Base-by-base conservation (phyloP, 2,113 vertebrate genomes). In the Sinocyclocheilus anophthalmus region DNA sequence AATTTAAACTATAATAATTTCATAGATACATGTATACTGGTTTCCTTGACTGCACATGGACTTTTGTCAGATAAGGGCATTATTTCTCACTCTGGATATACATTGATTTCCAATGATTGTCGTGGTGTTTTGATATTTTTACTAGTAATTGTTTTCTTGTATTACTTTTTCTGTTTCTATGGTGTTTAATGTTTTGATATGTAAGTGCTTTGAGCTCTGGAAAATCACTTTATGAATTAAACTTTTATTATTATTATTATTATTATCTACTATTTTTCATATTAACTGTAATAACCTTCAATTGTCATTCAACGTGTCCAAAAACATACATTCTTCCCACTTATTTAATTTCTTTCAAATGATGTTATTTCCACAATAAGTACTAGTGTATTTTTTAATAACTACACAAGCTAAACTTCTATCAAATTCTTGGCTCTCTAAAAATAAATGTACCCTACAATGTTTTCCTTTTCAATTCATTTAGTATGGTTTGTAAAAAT, bases 381-480 rank as follows among this genome's bases (percentile, higher is more conserved):
- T 37, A 4, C 37, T 42, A 8, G 6, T 39, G 16, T 70, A 70
- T 65, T 26, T 65, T 11, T 33, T 33, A 6, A 20, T 20, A 70
- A 22, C 37, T 11, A 22, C 6, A 6, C 79, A 80, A 39, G 75
- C 76, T 72, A 69, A 50, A 80, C 73, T 76, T 88, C 33, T 42
- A 39, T 20, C 12, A 76, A 39, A 84, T 82, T 48, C 61, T 77
- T 84, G 82, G 85, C 88, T 76, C 57, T 20, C 42, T 42, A 69
- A 82, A 48, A 87, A 82, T 63, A 73, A 83, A 88, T 24, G 20
- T 82, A 30, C 57, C 37, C 11, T 14, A 1, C 42, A 48, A 33
- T 59, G 65, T 53, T 81, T 81, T 65, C 39, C 61, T 73, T 70
- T 75, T 88, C 82, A 86, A 37, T 61, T 84, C 57, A 77, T 84